Conservation (phyloP, 1,140 invertebrate genomes). For the Steinernema feltiae region DNA sequence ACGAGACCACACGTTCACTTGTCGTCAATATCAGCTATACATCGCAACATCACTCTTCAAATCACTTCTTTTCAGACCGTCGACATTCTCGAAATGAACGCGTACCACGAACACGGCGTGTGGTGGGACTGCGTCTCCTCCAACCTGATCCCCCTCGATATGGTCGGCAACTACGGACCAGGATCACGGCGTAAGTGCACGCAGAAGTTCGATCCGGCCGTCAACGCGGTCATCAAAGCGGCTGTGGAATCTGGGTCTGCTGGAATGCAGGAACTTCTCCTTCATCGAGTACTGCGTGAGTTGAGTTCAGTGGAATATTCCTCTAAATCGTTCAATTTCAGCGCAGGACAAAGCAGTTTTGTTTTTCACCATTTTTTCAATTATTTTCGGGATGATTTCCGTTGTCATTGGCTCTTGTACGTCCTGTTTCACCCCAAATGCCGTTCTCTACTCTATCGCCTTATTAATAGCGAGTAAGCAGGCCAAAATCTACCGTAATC, state of each 20-base stretch:
- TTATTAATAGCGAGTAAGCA: constrained; percentile 47
- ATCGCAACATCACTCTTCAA: too few relatives aligned
- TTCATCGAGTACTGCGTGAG: constrained; percentile 47
- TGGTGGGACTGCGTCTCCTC: constrained; percentile 45
- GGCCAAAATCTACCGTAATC: not conserved
- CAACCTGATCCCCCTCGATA: constrained; percentile 34
- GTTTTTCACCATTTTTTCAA: constrained; percentile 46
- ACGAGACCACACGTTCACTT: too few relatives aligned
- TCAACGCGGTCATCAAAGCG: constrained; percentile 31
- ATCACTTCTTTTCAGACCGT: constrained; percentile 28
- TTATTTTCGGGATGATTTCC: constrained; percentile 45
- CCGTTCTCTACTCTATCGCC: constrained; percentile 41
- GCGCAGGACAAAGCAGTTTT: constrained; percentile 52
- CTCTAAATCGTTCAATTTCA: constrained; percentile 28
- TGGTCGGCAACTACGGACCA: constrained; percentile 28
- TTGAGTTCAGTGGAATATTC: not conserved
- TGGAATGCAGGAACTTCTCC: constrained; percentile 37
- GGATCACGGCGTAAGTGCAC: constrained; percentile 22
- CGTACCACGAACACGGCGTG: constrained; percentile 47
- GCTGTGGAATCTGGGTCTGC: constrained; percentile 44
- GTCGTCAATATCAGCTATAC: too few relatives aligned
- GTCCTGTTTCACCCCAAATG: constrained; percentile 45
- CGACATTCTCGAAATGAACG: constrained; percentile 41
- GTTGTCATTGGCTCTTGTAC: constrained; percentile 49
- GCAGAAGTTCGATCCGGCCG: constrained; percentile 35